Conservation (phyloP, 2,888 invertebrate species). For the Cosmia trapezina region DNA sequence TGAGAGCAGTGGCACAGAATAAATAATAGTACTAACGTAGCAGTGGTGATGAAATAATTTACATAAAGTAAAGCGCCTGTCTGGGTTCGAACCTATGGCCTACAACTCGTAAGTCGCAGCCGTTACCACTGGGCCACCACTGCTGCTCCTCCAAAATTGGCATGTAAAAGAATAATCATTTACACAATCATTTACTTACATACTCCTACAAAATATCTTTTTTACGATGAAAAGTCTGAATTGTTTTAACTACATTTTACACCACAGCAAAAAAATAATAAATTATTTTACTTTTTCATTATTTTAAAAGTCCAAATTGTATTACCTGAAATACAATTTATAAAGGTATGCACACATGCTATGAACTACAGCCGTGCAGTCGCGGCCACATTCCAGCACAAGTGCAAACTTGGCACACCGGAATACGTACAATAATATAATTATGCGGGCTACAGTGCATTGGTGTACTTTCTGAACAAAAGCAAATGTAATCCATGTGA, state of each 20-base stretch:
- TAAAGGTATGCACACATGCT: not conserved
- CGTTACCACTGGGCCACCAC: too few relatives aligned
- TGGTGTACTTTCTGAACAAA: conserved; percentile 12
- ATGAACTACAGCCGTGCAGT: not conserved
- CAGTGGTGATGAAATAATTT: too few relatives aligned
- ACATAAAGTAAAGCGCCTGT: too few relatives aligned
- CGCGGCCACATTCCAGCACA: conserved; percentile 3
- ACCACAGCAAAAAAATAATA: not conserved
- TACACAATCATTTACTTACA: too few relatives aligned
- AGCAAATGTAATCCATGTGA: not conserved
- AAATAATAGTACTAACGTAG: too few relatives aligned
- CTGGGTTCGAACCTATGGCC: too few relatives aligned
- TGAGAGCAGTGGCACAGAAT: too few relatives aligned
- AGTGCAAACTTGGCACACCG: conserved; percentile 16
- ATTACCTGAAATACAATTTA: conserved; percentile 6
- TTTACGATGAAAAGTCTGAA: not conserved
- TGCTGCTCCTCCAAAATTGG: too few relatives aligned
- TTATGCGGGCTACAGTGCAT: conserved; percentile 17
- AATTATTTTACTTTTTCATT: not conserved
- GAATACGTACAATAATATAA: conserved; percentile 18
- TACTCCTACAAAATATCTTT: too few relatives aligned
- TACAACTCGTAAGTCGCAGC: too few relatives aligned
- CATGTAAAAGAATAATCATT: not conserved
- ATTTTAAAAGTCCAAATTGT: conserved; percentile 7
- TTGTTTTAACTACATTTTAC: not conserved